Percentiles rank a stretch among this genome's conserved stretches.
phyloP scores from a whole-genome alignment of 2,113 vertebrate species.

The Typhlomys cinereus region DNA sequence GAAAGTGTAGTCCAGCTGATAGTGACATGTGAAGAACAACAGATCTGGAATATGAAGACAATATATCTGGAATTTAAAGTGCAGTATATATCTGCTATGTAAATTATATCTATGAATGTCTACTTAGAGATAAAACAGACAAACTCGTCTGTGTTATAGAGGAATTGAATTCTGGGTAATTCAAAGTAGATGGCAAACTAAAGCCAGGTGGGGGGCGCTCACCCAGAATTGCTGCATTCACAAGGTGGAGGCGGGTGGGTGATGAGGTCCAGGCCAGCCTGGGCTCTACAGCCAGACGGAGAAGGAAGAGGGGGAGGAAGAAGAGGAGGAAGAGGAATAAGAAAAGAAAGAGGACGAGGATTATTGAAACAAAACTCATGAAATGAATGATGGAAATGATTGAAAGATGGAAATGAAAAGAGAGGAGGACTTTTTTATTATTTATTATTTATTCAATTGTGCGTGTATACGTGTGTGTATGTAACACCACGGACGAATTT shows the following conservation, averaged over 20 bases:
- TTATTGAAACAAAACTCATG: background rate
- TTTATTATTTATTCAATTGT: too few relatives aligned
- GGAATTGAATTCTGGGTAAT: too few relatives aligned
- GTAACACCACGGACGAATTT: too few relatives aligned
- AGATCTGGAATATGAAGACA: background rate
- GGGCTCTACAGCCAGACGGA: background rate
- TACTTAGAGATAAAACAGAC: background rate
- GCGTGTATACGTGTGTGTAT: too few relatives aligned
- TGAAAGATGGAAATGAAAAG: constrained; percentile 14
- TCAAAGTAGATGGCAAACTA: background rate
- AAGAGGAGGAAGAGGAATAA: background rate
- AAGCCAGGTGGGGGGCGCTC: background rate
- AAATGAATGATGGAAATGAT: background rate
- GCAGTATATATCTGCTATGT: background rate
- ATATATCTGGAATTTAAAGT: background rate
- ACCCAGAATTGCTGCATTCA: too few relatives aligned
- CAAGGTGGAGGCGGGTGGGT: too few relatives aligned
- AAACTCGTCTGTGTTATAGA: background rate
- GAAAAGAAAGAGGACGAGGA: too few relatives aligned
- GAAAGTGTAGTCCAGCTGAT: background rate
- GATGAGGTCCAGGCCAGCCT: too few relatives aligned
- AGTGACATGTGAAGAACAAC: background rate
- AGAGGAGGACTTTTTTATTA: background rate
- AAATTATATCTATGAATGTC: background rate
- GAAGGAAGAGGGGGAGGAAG: background rate